These are phyloP conservation scores for Donacobius atricapilla DNA, from an alignment of 2,113 vertebrate species.

Conservation along the genomic window DNA sequence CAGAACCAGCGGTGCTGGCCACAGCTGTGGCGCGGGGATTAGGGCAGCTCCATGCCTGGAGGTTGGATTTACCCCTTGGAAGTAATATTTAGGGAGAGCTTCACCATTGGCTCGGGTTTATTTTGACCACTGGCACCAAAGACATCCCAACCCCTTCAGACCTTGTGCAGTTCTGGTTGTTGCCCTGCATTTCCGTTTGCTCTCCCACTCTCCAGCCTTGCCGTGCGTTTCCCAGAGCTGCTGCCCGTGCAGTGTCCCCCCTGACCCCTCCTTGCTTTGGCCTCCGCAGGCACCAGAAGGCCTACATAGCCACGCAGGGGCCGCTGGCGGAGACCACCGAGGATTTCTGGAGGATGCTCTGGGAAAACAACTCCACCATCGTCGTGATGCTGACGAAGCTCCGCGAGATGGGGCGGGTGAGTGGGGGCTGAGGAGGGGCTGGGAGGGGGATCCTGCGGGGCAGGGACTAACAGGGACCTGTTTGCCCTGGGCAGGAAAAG, in stretches of 20 bases:
- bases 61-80: neutral
- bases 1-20: neutral
- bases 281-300: slow-evolving; percentile 87
- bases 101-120: accelerated
- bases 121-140: neutral
- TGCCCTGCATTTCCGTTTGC: neutral
- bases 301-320: slow-evolving; percentile 95
- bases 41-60: accelerated
- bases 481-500: slow-evolving; percentile 81
- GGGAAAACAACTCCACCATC: slow-evolving; percentile 98
- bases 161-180: neutral
- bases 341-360: slow-evolving; percentile 98
- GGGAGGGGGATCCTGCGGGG: accelerated
- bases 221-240: neutral
- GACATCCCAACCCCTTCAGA: neutral
- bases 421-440: neutral
- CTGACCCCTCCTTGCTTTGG: neutral
- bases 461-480: neutral
- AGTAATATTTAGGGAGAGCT: neutral
- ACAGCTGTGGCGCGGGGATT: neutral
- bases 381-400: slow-evolving; percentile 98
- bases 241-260: neutral
- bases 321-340: slow-evolving; percentile 95
- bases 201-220: neutral
- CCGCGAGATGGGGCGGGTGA: slow-evolving; percentile 92